phyloP scores from a whole-genome alignment of 2,888 invertebrate species.

The Polia nebulosa region DNA sequence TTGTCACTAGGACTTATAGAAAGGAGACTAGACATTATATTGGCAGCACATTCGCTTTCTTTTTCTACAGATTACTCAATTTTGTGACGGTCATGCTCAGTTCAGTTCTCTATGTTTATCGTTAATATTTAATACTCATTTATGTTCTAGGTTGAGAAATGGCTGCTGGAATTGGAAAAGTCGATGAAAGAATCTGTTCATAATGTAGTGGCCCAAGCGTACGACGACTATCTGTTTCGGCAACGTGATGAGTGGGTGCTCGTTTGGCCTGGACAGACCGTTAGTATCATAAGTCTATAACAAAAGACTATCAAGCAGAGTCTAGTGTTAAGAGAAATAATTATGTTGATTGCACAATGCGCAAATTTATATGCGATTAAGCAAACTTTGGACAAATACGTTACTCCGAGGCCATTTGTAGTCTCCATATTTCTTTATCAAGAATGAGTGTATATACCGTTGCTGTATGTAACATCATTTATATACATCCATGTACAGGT shows the following conservation, averaged over 20 bases:
- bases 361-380: background rate
- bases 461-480: constrained; percentile 9
- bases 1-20: too few species aligned
- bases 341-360: background rate
- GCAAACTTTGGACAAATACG: background rate
- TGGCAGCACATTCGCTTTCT: too few species aligned
- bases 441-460: background rate
- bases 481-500: constrained; percentile 91
- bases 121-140: constrained; percentile 3
- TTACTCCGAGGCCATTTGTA: too few species aligned
- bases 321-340: background rate
- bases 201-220: constrained; percentile 92
- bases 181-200: constrained; percentile 97
- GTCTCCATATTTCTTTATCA: background rate
- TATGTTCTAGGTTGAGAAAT: constrained; percentile 94
- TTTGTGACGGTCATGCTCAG: too few species aligned
- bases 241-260: constrained; percentile 95
- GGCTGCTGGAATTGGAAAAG: constrained; percentile 96
- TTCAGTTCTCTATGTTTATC: too few species aligned
- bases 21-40: too few species aligned
- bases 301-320: too few species aligned
- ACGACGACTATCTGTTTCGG: constrained; percentile 93
- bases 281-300: constrained; percentile 72
- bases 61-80: too few species aligned
- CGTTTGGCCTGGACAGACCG: constrained; percentile 98